Evolutionary conservation across 2,888 invertebrate species (phyloP), one percentile per base, ranked within the genome.

Genomic region (Nymphalis urticae): DNA sequence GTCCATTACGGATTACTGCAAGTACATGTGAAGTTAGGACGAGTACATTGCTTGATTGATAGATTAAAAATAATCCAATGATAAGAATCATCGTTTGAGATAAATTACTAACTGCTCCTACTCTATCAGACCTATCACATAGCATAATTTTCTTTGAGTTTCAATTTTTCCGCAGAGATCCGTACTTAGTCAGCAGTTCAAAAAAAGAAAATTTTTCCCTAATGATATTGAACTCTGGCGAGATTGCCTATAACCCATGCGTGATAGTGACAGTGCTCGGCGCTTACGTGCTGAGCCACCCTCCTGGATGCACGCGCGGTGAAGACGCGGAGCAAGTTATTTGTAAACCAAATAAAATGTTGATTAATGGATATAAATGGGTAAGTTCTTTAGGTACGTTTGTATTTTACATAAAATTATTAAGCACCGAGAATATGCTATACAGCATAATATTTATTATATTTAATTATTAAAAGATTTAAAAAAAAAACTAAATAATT

Each of bases 181-280:
- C 67, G 6, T 85, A 87, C 68, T 27, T 74, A 47, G 80, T 84
- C 17, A 88, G 88, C 0, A 83, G 48, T 16, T 62, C 86, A 6
- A 61, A 72, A 0, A 70, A 17, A 0, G 81, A 82, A 36, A 60
- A 13, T 0, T 67, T 84, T 0, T 36, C 21, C 0, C 62, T 86
- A 0, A 9, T 10, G 0, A 70, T 88, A 0, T 0, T 0, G 0
- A 90, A 88, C 67, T 48, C 27, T 0, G 85, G 85, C 0, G 85
- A 86, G 32, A 75, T 79, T 0, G 86, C 89, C 0, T 86, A 87
- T 73, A 76, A 76, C 0, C 69, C 85, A 0, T 86, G 87, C 70
- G 70, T 82, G 36, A 71, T 67, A 0, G 61, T 85, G n/a, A 47
- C 24, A 1, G 64, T 84, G 0, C 0, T 8, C 0, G 82, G 80